Base-by-base conservation (phyloP, 1,140 invertebrate genomes). In the Scaptodrosophila lebanonensis region DNA sequence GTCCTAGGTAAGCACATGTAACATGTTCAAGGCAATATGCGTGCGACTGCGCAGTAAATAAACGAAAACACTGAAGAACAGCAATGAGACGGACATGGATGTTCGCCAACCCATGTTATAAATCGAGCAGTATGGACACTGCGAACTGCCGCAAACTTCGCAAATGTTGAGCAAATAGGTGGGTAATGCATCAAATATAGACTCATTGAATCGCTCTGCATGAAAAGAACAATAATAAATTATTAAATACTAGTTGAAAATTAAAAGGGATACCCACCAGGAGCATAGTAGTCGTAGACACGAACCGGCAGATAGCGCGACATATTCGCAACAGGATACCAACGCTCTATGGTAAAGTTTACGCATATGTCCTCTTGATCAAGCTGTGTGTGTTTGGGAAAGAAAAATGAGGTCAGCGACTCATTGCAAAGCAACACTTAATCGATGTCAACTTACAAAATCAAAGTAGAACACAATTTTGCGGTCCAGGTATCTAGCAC, bases 61-160 rank as follows among this genome's bases (percentile, higher is more conserved):
- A 39, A 86, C 63, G 18, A 86, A 86, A 2, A 86, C 71, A 39
- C 84, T 86, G 38, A 86, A 86, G 56, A 85, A 82, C 11, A 86
- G 20, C 44, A 85, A 63, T 17, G 83, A 77, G 30, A 85, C 32
- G 12, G 84, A 84, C 75, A 86, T 68, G 36, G 71, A 83, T 4
- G 75, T 49, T 9, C 76, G 83, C 66, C 77, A 75, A 13, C 91
- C 92, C 27, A 90, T 86, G 72, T 95, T 96, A 88, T 95, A 97
- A 64, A 96, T 95, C 16, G 95, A 93, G 88, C 97, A 99, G 85
- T 98, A 98, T 0, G 97, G 97, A 88, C 97, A 99, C 86, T 98
- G 97, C 35, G 95, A 98, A 13, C 96, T 98, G 22, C 97, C 97
- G 85, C 97, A 99, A n/a, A 98, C 97, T 85, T 98, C 95, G 84